Evolutionary conservation across 2,113 vertebrate genomes (phyloP), one percentile per base, ranked within the genome.

Genomic region (Glaucomys volans): DNA sequence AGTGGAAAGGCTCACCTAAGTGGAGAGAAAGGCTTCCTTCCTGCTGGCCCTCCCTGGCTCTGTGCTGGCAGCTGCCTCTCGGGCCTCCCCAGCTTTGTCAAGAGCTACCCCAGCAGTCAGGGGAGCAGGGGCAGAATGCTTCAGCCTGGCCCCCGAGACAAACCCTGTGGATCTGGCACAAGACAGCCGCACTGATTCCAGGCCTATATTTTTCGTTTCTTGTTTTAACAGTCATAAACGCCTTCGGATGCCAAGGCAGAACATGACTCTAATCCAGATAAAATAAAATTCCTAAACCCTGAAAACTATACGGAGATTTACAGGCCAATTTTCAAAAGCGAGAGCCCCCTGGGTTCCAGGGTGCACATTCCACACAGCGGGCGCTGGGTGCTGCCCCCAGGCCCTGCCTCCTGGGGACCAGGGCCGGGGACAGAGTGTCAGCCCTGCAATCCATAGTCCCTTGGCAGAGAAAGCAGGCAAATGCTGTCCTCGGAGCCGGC

Each of bases 141-240:
- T 87, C 64, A 6, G 79, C 97, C 94, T 32, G 69, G 96, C 54
- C 93, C 96, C 89, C 90, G 79, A 84, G 97, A 96, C 83, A 94
- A 98, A 96, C 87, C 74, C 74, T 75, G 13, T 67, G 52, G 32
- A 47, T 79, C 97, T 98, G 97, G 98, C 98, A 96, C 90, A 80
- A 97, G 94, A 71, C 92, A 64, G 77, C 71, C 86, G 30, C 5
- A 24, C 97, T 69, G 89, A 97, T 98, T 98, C 97, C 98, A 98
- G 95, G 91, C 98, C 96, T 98, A 50, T 97, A 95, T 97, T 98
- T 98, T 90, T 91, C 97, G 97, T 96, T 97, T 97, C 98, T 97
- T 98, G 97, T 98, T 98, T 98, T 98, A 98, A 97, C 94, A 98
- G 97, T 97, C 96, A 81, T 98, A 98, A 98, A 98, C 98, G 98